Percentiles rank a stretch among this genome's conserved stretches.
These are phyloP conservation scores for Chlamydotis undulata DNA, from an alignment of 2,113 vertebrate species.

Conservation along the genomic window DNA sequence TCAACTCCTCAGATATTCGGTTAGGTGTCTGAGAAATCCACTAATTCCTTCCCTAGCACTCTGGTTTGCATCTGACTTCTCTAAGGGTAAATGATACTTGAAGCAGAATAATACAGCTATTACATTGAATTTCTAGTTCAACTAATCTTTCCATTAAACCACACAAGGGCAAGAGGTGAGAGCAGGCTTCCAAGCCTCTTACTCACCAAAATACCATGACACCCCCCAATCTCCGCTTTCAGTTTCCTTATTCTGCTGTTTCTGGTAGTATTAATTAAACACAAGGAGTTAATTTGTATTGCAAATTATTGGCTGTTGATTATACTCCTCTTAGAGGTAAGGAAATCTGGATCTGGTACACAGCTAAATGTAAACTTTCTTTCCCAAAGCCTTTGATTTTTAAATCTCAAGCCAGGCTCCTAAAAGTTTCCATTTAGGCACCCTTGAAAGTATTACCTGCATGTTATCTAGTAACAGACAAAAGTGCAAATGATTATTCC, in stretches of 20 bases:
- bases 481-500: neutral
- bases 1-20: neutral
- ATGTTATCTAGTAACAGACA: neutral
- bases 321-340: neutral
- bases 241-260: neutral
- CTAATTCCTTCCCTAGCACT: neutral
- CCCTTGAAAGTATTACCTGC: neutral
- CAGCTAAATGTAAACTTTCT: neutral
- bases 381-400: neutral
- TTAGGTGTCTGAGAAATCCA: neutral
- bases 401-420: neutral
- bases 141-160: neutral
- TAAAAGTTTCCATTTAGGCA: neutral
- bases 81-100: neutral
- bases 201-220: neutral
- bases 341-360: neutral
- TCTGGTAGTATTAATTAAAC: neutral
- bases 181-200: neutral
- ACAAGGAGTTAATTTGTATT: neutral
- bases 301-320: neutral
- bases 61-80: neutral
- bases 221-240: neutral
- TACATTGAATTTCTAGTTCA: neutral
- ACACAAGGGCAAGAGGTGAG: neutral
- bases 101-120: neutral